Conservation (phyloP, 23 tunicate genomes). For the Halocynthia roretzi region DNA sequence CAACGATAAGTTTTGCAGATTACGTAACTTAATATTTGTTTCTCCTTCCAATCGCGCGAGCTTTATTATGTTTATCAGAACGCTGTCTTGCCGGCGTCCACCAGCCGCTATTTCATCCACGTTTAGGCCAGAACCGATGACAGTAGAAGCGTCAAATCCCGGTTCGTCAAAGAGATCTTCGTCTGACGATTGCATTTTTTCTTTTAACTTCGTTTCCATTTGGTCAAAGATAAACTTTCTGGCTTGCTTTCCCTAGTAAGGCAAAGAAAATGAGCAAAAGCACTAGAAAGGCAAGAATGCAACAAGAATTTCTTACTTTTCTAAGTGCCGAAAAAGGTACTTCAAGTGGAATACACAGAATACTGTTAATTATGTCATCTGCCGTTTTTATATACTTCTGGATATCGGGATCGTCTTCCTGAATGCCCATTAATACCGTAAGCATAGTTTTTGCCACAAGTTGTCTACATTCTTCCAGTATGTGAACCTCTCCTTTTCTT, state of each 20-base stretch:
- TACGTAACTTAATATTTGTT: slow-evolving; percentile 30
- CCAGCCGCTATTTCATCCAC: slow-evolving; percentile 37
- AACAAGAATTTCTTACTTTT: slow-evolving; percentile 28
- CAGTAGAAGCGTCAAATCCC: neutral
- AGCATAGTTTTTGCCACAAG: slow-evolving; percentile 76
- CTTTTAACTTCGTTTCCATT: slow-evolving; percentile 40
- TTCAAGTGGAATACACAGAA: slow-evolving; percentile 67
- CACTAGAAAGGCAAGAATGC: neutral
- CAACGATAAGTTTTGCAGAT: slow-evolving; percentile 82
- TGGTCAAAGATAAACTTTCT: slow-evolving; percentile 62
- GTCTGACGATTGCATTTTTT: slow-evolving; percentile 34
- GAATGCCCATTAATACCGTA: slow-evolving; percentile 78
- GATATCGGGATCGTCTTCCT: slow-evolving; percentile 75
- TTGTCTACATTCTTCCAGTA: slow-evolving; percentile 81
- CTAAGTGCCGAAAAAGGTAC: slow-evolving; percentile 61
- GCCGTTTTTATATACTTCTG: slow-evolving; percentile 74
- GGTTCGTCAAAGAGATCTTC: slow-evolving; percentile 21
- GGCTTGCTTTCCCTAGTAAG: slow-evolving; percentile 69
- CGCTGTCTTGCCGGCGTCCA: slow-evolving; percentile 28
- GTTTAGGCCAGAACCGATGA: neutral
- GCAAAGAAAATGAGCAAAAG: too few species aligned
- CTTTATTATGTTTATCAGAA: slow-evolving; percentile 76
- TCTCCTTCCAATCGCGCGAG: slow-evolving; percentile 67
- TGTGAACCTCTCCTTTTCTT: slow-evolving; percentile 12
- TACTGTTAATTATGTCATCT: slow-evolving; percentile 81